Base-by-base conservation (phyloP, 2,113 vertebrate genomes). In the Cyrtonyx montezumae region DNA sequence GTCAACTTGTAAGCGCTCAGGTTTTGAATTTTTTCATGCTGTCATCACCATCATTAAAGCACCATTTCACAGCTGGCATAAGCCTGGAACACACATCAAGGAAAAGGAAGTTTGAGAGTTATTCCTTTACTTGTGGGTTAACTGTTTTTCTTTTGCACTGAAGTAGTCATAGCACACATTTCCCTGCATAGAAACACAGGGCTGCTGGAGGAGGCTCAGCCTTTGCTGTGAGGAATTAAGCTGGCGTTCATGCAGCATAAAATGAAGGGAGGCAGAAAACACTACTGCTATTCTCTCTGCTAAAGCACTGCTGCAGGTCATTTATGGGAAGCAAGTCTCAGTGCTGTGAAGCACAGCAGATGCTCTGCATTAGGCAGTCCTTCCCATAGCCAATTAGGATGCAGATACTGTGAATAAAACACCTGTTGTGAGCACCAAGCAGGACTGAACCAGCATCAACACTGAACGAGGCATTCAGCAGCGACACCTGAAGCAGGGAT, bases 361-460 rank as follows among this genome's bases (percentile, higher is more conserved):
- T 88, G 91, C 89, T 91, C 95, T 94, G 95, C 96, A 96, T 91
- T 89, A 79, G 94, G 89, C 63, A 93, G 46, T 93, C 94, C 71
- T 92, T 75, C 91, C 91, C 94, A 95, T 90, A 79, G 83, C 74
- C 92, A 96, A 76, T 89, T 88, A 96, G 91, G 84, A 96, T 92
- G 91, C 84, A 94, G 94, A 84, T 79, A 87, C 8, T 79, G 63
- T 51, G 32, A 91, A 80, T 56, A 78, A 75, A 90, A 91, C 69
- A 84, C 69, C 65, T 3, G 18, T 83, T 28, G 66, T 6, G 51
- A 84, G 90, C 43, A 14, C 1, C 34, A 68, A 77, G 74, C 79
- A 70, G 65, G 28, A 67, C 63, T 76, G 78, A 91, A 70, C 19
- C 19, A 73, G 75, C 65, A 62, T 17, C 94, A 61, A 25, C 8